These are phyloP conservation scores for Tethya wilhelma DNA, from an alignment of 37 sponge, comb jelly and placozoan genomes.

Conservation along the genomic window DNA sequence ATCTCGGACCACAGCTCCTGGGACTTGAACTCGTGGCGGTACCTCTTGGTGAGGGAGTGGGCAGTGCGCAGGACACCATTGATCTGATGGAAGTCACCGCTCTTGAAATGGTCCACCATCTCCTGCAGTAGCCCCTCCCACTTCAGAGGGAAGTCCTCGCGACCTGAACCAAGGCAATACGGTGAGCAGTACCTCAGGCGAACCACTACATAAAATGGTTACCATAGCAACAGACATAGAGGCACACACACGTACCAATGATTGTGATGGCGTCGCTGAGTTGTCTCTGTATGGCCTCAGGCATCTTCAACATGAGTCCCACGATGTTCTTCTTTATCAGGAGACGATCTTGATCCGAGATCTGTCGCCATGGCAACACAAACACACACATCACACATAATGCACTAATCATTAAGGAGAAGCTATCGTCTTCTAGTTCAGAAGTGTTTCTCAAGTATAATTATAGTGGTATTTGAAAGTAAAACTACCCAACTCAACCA, in stretches of 20 bases:
- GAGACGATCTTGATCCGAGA: conserved; percentile 54
- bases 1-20: conserved; percentile 96
- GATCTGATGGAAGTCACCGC: conserved; percentile 93
- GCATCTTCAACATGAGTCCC: conserved; percentile 92
- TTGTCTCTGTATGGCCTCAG: conserved; percentile 93
- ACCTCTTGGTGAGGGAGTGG: conserved; percentile 95
- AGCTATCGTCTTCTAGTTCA: too few species aligned
- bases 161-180: conserved; percentile 5
- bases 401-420: too few species aligned
- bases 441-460: too few species aligned
- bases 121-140: conserved; percentile 93
- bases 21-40: conserved; percentile 93
- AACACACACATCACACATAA: not conserved
- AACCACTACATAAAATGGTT: not conserved
- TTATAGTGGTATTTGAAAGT: too few species aligned
- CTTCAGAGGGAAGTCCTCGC: conserved; percentile 93
- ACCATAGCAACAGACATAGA: not conserved
- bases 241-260: conserved; percentile 80
- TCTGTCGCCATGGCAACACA: conserved; percentile 3
- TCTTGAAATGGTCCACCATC: conserved; percentile 88
- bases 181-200: not conserved
- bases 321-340: conserved; percentile 89
- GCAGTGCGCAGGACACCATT: conserved; percentile 98
- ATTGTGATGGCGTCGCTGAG: conserved; percentile 97
- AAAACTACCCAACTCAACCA: too few species aligned